Conservation (phyloP, 2,888 invertebrate species). For the Ptychoptera contaminata region DNA sequence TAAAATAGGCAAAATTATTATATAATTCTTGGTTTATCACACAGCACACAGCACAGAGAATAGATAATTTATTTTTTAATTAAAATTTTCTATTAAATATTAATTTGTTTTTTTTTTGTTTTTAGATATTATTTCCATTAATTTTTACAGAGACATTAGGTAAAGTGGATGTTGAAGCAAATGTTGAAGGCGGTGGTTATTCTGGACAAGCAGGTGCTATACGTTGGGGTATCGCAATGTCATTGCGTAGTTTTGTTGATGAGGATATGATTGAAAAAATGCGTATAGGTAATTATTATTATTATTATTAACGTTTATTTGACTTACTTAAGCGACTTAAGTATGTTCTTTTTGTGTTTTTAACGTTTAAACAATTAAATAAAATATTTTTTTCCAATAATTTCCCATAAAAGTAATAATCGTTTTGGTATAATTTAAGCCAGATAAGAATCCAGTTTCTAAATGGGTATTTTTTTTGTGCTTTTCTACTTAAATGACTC, state of each 20-base stretch:
- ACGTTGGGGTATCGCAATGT: constrained; percentile 74
- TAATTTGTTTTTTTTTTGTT: constrained; percentile 14
- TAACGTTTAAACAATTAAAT: not conserved
- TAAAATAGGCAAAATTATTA: no score
- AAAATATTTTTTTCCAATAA: no score
- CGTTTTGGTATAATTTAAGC: no score
- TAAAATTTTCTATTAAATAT: no score
- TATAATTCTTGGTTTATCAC: no score
- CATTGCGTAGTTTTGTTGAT: constrained; percentile 69
- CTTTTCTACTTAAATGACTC: not conserved
- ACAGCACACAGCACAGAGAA: no score
- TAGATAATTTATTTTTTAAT: no score
- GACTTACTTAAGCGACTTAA: no score
- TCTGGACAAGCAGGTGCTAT: constrained; percentile 80
- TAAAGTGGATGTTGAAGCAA: constrained; percentile 70
- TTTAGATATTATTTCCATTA: constrained; percentile 67
- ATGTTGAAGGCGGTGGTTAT: constrained; percentile 53
- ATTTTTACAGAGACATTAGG: constrained; percentile 60
- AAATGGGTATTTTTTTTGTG: no score
- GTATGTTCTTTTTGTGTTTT: not conserved
- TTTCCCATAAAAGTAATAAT: no score
- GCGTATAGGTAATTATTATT: constrained; percentile 60
- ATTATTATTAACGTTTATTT: no score
- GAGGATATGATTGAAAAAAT: constrained; percentile 60
- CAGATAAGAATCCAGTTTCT: no score